A percentile compares a stretch with the other conserved stretches of the same genome.
Conservation (phyloP, 2,113 vertebrate species). For the Sylvia atricapilla region DNA sequence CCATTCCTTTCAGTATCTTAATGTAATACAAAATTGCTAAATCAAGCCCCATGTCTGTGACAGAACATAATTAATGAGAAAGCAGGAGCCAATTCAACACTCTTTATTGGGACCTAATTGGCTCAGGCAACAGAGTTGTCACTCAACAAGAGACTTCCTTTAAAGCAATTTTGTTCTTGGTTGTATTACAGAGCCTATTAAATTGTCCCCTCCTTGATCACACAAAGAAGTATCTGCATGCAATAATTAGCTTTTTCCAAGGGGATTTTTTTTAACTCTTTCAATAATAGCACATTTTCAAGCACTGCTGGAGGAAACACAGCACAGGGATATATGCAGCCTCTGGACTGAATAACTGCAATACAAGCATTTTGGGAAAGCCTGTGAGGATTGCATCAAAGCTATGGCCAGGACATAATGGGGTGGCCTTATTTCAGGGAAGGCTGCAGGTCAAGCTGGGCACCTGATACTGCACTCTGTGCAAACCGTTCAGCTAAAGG, state of each 20-base stretch:
- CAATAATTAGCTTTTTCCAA: conserved; percentile 90
- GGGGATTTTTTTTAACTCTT: conserved; percentile 85
- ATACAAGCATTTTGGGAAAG: conserved; percentile 3
- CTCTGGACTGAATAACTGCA: conserved; percentile 28
- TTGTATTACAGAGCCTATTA: conserved; percentile 88
- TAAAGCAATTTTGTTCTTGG: conserved; percentile 86
- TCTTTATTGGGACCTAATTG: conserved; percentile 89
- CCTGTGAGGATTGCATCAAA: not conserved
- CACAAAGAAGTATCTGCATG: conserved; percentile 85
- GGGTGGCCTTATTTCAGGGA: not conserved
- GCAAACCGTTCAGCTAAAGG: not conserved
- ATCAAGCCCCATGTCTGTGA: conserved; percentile 90
- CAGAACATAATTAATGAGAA: conserved; percentile 90
- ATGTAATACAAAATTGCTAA: conserved; percentile 90
- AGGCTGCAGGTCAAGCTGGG: conserved; percentile 24
- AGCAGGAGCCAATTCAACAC: conserved; percentile 86
- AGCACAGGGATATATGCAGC: conserved; percentile 49
- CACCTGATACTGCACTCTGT: not conserved
- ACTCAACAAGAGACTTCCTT: conserved; percentile 86
- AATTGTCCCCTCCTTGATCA: conserved; percentile 86
- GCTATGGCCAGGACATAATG: not conserved
- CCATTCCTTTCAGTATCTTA: conserved; percentile 84
- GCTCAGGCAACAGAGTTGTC: conserved; percentile 89
- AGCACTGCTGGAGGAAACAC: conserved; percentile 68
- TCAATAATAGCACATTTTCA: conserved; percentile 70